phyloP scores from a whole-genome alignment of 2,888 invertebrate genomes.

The Lucinisca nassula region DNA sequence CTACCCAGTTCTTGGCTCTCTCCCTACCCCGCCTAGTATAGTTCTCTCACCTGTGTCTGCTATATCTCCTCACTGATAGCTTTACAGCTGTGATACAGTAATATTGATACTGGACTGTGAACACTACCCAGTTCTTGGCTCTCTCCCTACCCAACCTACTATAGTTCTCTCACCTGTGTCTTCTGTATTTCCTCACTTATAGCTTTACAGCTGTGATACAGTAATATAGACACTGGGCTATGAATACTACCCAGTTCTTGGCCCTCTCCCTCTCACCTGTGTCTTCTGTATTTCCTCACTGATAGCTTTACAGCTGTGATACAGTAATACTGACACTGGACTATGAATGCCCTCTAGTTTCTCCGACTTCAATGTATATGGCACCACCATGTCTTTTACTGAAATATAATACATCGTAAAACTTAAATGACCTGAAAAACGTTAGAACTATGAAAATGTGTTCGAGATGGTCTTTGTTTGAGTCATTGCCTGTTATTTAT shows the following conservation, averaged over 20 bases:
- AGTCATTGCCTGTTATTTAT: no score
- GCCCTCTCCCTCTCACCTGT: no score
- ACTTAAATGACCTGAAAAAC: no score
- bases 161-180: no score
- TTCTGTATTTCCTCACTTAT: slow-evolving; percentile 46
- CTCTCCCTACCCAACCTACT: no score
- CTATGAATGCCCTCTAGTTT: slow-evolving; percentile 60
- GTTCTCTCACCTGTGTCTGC: no score
- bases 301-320: slow-evolving; percentile 65
- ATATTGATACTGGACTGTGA: slow-evolving; percentile 59
- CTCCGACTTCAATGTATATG: background rate
- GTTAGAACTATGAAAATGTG: no score
- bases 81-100: slow-evolving; percentile 62
- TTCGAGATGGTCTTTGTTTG: no score
- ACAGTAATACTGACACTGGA: slow-evolving; percentile 59
- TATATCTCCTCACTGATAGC: slow-evolving; percentile 65
- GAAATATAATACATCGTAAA: no score
- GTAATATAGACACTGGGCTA: slow-evolving; percentile 54
- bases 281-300: slow-evolving; percentile 30
- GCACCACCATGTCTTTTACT: slow-evolving; percentile 62
- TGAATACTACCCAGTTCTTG: slow-evolving; percentile 58
- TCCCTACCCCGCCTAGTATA: no score
- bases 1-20: slow-evolving; percentile 45
- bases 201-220: slow-evolving; percentile 66
- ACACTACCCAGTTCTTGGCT: slow-evolving; percentile 53